A percentile compares a stretch with the other conserved stretches of the same genome.
Evolutionary conservation across 2,888 invertebrate genomes (phyloP).

Genomic region (Girardia tigrina): DNA sequence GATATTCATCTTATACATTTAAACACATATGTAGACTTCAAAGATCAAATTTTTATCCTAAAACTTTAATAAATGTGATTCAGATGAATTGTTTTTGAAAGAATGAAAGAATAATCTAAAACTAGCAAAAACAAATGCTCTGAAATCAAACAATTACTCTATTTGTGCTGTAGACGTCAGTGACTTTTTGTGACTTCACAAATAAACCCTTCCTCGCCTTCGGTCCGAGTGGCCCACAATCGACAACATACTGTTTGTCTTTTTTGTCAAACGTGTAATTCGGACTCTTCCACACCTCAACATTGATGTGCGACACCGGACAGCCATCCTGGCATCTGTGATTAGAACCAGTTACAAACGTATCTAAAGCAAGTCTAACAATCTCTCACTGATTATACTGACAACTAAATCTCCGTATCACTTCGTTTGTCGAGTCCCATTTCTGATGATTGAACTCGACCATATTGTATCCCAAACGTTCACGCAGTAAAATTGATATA

Average conservation of each 20-base stretch:
- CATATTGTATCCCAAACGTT: slow-evolving; percentile 32
- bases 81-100: no score
- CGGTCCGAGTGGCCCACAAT: slow-evolving; percentile 36
- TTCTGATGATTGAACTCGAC: slow-evolving; percentile 25
- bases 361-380: not conserved
- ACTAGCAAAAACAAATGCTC: no score
- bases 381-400: not conserved
- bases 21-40: no score
- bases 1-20: no score
- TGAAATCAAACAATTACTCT: no score
- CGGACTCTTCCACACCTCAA: slow-evolving; percentile 35
- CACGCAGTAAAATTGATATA: slow-evolving; percentile 27
- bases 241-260: slow-evolving; percentile 25
- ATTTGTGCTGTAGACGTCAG: no score
- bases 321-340: not conserved
- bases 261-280: not conserved
- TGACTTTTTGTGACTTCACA: not conserved
- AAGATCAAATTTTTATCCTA: no score
- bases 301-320: slow-evolving; percentile 28
- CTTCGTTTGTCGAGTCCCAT: slow-evolving; percentile 24
- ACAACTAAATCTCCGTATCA: slow-evolving; percentile 10
- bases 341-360: not conserved
- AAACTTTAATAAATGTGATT: no score
- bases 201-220: slow-evolving; percentile 6
- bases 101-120: no score